These are phyloP conservation scores for Gorilla gorilla DNA, from an alignment of 2,113 vertebrate species.

Conservation along the genomic window DNA sequence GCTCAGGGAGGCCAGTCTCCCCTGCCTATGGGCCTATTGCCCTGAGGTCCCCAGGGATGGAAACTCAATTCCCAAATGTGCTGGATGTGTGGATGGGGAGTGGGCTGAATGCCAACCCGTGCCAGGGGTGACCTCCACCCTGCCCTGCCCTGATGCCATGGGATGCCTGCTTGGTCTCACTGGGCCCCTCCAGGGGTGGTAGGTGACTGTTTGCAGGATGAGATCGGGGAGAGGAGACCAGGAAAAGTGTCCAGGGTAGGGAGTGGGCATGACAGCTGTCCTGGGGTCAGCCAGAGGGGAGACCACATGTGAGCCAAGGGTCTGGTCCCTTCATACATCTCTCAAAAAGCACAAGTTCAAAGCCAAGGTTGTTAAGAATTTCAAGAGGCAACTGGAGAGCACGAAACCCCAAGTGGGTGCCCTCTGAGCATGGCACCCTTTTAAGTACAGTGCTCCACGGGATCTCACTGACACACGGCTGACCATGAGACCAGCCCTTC, in stretches of 20 bases:
- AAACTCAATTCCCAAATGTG: fast-evolving
- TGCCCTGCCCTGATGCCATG: background rate
- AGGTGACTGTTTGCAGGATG: too few relatives aligned
- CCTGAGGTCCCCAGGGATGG: background rate
- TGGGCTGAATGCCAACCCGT: background rate
- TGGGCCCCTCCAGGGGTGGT: background rate
- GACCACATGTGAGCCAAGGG: fast-evolving
- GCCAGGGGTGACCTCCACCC: background rate
- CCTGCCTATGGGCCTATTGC: too few relatives aligned
- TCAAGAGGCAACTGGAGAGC: background rate
- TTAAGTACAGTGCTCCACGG: fast-evolving
- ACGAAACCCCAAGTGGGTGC: fast-evolving
- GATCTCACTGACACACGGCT: fast-evolving
- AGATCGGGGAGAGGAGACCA: background rate
- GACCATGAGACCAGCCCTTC: fast-evolving
- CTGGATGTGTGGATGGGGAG: background rate
- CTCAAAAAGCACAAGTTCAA: background rate
- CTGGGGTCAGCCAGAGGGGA: too few relatives aligned
- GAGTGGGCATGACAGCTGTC: fast-evolving
- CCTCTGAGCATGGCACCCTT: too few relatives aligned
- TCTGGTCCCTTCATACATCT: fast-evolving
- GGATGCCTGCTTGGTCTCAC: fast-evolving
- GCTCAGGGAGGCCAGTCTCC: background rate
- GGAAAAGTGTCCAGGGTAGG: background rate
- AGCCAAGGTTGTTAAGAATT: background rate